Conservation (phyloP, 35 echinoderm and acorn worm genomes). For the Lytechinus pictus region DNA sequence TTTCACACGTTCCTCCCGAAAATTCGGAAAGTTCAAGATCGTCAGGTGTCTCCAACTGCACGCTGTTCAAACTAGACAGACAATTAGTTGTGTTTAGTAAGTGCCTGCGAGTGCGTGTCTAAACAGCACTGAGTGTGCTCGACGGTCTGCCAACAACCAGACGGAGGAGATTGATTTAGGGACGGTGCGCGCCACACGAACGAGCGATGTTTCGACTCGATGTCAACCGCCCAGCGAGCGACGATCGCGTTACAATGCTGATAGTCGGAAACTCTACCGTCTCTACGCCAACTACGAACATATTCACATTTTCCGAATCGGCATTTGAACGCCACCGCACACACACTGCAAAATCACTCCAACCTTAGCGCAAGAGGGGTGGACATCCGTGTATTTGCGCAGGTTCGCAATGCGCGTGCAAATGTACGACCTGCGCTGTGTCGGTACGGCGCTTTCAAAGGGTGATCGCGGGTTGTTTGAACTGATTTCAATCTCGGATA, state of each 20-base stretch:
- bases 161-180: neutral
- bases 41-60: neutral
- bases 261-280: too few relatives aligned
- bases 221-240: neutral
- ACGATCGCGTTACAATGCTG: neutral
- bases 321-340: neutral
- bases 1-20: too few relatives aligned
- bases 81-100: neutral
- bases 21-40: neutral
- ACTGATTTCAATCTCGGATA: neutral
- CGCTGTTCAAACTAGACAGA: neutral
- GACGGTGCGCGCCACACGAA: neutral
- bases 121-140: neutral
- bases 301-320: neutral
- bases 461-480: neutral
- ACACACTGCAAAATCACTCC: neutral
- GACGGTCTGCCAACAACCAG: neutral
- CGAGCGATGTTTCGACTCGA: neutral
- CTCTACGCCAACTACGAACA: neutral
- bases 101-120: neutral
- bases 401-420: neutral
- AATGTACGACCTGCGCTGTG: neutral
- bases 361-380: neutral
- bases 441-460: neutral
- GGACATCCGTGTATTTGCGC: neutral